Conservation (phyloP, 2,113 vertebrate species). For the Coturnix japonica region DNA sequence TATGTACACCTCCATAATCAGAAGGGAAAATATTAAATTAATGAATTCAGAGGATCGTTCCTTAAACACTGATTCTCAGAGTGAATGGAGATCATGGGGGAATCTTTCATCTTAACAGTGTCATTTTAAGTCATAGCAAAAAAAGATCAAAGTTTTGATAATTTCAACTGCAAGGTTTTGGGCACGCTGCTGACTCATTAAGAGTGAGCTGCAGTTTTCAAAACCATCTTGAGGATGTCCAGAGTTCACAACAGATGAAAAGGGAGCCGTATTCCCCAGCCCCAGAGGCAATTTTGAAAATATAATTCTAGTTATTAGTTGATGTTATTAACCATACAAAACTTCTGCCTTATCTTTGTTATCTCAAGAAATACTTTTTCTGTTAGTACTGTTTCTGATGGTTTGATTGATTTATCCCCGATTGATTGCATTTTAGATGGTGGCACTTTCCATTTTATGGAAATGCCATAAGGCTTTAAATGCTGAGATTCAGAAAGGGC, state of each 20-base stretch:
- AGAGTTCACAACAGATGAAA: neutral
- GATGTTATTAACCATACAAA: neutral
- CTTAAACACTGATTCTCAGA: neutral
- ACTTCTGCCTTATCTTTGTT: constrained; percentile 25
- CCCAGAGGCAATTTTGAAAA: constrained; percentile 41
- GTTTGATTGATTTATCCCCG: neutral
- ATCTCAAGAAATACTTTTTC: constrained; percentile 1
- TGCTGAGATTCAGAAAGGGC: neutral
- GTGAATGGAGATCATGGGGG: neutral
- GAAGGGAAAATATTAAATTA: constrained; percentile 36
- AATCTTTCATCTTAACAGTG: neutral
- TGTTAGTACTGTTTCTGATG: neutral
- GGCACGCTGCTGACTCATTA: neutral
- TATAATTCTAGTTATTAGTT: constrained; percentile 17
- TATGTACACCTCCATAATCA: constrained; percentile 10
- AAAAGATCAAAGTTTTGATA: neutral
- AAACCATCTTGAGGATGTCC: neutral
- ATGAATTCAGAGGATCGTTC: constrained; percentile 10
- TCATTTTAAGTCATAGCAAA: neutral
- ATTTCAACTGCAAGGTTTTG: neutral
- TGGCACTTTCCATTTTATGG: neutral
- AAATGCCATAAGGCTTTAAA: neutral
- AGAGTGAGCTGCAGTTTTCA: neutral
- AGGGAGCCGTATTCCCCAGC: constrained; percentile 7
- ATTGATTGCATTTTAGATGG: constrained; percentile 11